Percentiles rank a stretch among this genome's conserved stretches.
Conservation (phyloP, 2,888 invertebrate species). For the Polia nebulosa region DNA sequence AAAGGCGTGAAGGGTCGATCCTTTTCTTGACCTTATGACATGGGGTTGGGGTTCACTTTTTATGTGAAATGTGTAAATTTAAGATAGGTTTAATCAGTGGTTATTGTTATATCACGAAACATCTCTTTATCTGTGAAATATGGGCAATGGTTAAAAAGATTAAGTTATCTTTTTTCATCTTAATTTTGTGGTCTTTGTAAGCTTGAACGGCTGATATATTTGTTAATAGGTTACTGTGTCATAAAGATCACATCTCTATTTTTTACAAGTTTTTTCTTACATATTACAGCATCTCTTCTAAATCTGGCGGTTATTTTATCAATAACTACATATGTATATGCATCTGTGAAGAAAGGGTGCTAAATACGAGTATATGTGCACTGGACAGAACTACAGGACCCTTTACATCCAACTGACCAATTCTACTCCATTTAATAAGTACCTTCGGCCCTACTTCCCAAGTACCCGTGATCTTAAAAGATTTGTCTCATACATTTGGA, state of each 20-base stretch:
- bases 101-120: constrained; percentile 70
- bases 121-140: constrained; percentile 53
- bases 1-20: constrained; percentile 82
- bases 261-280: not conserved
- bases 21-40: constrained; percentile 84
- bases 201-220: constrained; percentile 26
- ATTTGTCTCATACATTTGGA: constrained; percentile 57
- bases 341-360: constrained; percentile 1
- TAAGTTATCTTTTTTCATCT: constrained; percentile 36
- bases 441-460: constrained; percentile 12
- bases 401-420: constrained; percentile 37
- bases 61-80: constrained; percentile 80
- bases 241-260: not conserved
- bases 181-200: constrained; percentile 39
- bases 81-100: constrained; percentile 77
- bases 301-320: constrained; percentile 32
- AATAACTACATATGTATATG: not conserved
- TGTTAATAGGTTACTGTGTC: constrained; percentile 23
- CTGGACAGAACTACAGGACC: constrained; percentile 17
- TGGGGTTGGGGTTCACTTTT: constrained; percentile 73
- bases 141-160: constrained; percentile 21
- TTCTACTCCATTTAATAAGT: constrained; percentile 23
- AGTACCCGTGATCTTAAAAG: constrained; percentile 47
- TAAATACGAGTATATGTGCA: not conserved
- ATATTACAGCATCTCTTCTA: not conserved